Evolutionary conservation across 2,797 vertebrate genomes (phyloP), one percentile per base, ranked within the genome.

Genomic region (Leptoclinus maculatus): DNA sequence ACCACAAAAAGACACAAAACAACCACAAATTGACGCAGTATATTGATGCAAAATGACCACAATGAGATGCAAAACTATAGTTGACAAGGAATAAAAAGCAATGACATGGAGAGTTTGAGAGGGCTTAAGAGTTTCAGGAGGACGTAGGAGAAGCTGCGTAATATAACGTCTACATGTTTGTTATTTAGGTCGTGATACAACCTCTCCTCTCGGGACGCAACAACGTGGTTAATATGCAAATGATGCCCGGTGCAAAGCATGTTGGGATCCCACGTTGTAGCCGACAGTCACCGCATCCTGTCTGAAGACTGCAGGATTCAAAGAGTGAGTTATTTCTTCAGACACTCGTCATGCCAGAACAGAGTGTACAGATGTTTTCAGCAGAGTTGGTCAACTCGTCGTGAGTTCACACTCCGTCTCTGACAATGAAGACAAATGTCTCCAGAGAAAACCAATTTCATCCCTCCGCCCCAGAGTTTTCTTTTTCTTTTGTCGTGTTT

Each of bases 371-470:
- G 19, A 43, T 43, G 39, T 41, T 41, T 3, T 16, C 41, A 17
- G 39, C 13, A 16, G 13, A 19, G 12, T 66, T 58, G 8, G 19
- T 62, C 72, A 54, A 23, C 66, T 45, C 12, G 51, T 54, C 29
- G 12, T 66, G 60, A 29, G 58, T 68, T 36, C 2, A 5, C 25
- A 29, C 65, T 38, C 29, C 32, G 10, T 12, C 10, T 19, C 38
- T 68, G 41, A 71, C 64, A 66, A 60, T 74, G 45, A 41, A 21
- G n/a, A 74, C 36, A 19, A 11, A n/a, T 54, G 34, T 51, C 58
- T 72, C n/a, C 54, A 69, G 19, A 45, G 63, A 64, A 80, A 83
- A 70, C 3, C 69, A 60, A 71, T 75, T 58, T 66, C 3, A 13
- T 14, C 25, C 39, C 32, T 54, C 12, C 32, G 41, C 6, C 8